These are phyloP conservation scores for Manduca sexta DNA, from an alignment of 1,140 invertebrate species.

Conservation along the genomic window DNA sequence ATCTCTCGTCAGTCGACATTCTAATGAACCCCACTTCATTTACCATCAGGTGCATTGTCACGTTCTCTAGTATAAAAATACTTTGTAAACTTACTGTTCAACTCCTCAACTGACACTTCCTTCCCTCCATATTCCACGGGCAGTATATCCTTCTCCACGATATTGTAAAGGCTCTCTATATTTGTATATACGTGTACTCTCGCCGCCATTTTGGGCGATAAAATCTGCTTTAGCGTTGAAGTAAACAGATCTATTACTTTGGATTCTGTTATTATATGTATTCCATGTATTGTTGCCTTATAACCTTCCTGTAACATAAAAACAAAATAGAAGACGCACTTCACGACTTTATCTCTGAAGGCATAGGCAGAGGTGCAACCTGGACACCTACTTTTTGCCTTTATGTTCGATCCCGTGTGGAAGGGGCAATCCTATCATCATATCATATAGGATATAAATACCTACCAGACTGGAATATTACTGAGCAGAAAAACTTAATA, in stretches of 20 bases:
- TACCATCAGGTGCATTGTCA: no score
- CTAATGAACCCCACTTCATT: no score
- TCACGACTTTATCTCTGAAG: not conserved
- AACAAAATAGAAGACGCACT: not conserved
- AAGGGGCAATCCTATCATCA: no score
- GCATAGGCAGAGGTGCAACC: no score
- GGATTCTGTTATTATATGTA: conserved; percentile 20
- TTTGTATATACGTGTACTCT: conserved; percentile 26
- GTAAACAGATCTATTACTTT: conserved; percentile 17
- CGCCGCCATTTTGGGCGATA: conserved; percentile 16
- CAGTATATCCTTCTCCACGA: conserved; percentile 29
- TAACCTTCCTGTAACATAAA: conserved; percentile 35
- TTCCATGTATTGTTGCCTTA: conserved; percentile 12
- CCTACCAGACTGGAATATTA: not conserved
- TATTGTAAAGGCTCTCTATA: conserved; percentile 17
- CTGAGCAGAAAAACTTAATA: not conserved
- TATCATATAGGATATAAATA: no score
- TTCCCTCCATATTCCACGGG: conserved; percentile 39
- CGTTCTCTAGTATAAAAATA: no score
- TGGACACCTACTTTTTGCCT: no score
- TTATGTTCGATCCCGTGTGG: no score
- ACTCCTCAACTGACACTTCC: conserved; percentile 20
- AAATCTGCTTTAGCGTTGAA: conserved; percentile 13
- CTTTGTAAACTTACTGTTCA: conserved; percentile 18
- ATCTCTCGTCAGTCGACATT: no score